Percentiles rank a stretch among this genome's conserved stretches.
Evolutionary conservation across 2,797 vertebrate species (phyloP).

Genomic region (Ispidina picta): DNA sequence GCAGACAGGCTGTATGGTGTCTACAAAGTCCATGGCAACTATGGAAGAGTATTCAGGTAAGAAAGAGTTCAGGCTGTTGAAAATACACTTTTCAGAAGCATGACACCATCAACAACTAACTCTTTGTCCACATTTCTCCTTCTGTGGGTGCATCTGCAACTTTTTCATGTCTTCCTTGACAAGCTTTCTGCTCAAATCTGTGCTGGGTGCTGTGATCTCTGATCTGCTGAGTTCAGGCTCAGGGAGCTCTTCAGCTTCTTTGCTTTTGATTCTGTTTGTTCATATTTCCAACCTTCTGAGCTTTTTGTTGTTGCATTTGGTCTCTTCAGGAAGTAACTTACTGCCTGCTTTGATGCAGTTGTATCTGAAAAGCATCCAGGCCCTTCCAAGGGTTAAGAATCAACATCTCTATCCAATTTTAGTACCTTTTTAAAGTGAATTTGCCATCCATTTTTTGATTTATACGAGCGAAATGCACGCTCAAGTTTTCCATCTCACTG

Average conservation of each 20-base stretch:
- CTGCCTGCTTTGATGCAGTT: neutral
- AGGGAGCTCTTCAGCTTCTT: neutral
- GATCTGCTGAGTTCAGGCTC: neutral
- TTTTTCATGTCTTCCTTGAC: neutral
- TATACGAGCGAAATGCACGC: slow-evolving; percentile 41
- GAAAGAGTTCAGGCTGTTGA: slow-evolving; percentile 54
- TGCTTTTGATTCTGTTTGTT: neutral
- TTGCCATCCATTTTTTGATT: slow-evolving; percentile 44
- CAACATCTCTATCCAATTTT: neutral
- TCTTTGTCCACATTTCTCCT: too few species aligned
- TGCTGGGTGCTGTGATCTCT: neutral
- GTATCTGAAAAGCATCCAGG: neutral
- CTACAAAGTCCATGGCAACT: slow-evolving; percentile 97
- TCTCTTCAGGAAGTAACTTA: neutral
- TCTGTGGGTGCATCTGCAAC: neutral
- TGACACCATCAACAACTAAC: too few species aligned
- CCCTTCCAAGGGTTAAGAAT: slow-evolving; percentile 14
- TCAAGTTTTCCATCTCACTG: slow-evolving; percentile 63
- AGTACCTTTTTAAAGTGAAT: slow-evolving; percentile 22
- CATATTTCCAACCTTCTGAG: neutral
- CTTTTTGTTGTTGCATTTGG: neutral
- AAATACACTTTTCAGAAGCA: too few species aligned
- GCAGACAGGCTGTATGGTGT: slow-evolving; percentile 95
- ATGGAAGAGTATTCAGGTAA: slow-evolving; percentile 97
- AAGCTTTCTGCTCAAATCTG: neutral